Percentiles rank a stretch among this genome's conserved stretches.
These are phyloP conservation scores for Alcedo quadribrachys DNA, from an alignment of 2,797 vertebrate species.

Conservation along the genomic window DNA sequence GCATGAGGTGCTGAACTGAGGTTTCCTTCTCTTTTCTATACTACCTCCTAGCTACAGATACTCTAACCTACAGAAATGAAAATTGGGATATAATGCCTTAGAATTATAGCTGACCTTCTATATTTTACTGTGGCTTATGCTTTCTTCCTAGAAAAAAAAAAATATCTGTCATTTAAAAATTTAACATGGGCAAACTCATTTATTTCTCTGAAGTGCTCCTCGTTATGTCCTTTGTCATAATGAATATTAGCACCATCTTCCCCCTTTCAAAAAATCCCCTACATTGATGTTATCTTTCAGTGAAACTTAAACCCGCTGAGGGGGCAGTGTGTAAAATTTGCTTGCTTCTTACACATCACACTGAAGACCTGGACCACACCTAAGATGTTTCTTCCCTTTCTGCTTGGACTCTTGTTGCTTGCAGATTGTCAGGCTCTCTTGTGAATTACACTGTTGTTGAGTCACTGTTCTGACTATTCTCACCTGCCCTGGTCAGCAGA, in stretches of 20 bases:
- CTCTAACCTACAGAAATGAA: not conserved
- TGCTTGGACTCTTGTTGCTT: not conserved
- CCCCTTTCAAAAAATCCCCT: not conserved
- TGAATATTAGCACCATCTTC: not conserved
- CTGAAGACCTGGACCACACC: not conserved
- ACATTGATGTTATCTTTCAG: not conserved
- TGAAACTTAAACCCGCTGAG: not conserved
- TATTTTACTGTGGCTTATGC: not conserved
- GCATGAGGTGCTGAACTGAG: not conserved
- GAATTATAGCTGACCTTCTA: not conserved
- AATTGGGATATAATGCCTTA: not conserved
- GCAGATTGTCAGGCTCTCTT: not conserved
- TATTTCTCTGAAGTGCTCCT: not conserved
- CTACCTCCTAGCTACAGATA: not conserved
- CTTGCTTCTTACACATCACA: not conserved
- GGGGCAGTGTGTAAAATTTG: not conserved
- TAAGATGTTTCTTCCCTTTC: not conserved
- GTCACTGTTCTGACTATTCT: not conserved
- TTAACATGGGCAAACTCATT: not conserved
- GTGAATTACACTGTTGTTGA: not conserved
- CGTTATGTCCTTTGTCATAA: not conserved
- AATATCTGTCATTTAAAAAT: not conserved
- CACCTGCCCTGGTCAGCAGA: not conserved
- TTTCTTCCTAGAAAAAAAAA: not conserved
- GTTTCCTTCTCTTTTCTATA: not conserved